Conservation (phyloP, 2,797 vertebrate genomes). For the Acanthiza pusilla region DNA sequence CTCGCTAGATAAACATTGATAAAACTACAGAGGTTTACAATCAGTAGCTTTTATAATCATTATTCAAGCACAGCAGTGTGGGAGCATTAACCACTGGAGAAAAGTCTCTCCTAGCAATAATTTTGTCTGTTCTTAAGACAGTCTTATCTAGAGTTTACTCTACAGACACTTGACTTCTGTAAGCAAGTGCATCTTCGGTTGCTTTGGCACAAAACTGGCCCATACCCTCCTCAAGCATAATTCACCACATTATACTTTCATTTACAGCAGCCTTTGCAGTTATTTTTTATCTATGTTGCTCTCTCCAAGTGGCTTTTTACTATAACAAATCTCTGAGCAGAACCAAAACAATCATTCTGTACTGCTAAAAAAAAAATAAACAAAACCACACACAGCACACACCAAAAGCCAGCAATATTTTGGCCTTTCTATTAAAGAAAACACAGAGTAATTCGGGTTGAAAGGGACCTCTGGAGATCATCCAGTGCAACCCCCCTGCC, state of each 20-base stretch:
- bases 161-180: background rate
- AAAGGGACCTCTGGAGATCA: background rate
- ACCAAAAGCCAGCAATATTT: background rate
- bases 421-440: background rate
- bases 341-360: background rate
- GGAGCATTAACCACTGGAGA: background rate
- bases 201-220: background rate
- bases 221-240: background rate
- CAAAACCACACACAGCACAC: background rate
- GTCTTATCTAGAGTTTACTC: background rate
- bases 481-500: background rate
- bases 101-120: background rate
- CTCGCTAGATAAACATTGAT: background rate
- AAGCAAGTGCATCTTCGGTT: background rate
- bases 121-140: background rate
- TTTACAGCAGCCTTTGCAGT: background rate
- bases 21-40: background rate
- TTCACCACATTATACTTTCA: background rate
- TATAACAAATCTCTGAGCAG: background rate
- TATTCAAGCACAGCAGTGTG: background rate
- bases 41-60: background rate
- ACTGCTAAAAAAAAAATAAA: background rate
- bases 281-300: background rate
- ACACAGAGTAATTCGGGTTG: background rate
- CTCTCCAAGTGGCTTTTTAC: background rate